Conservation (phyloP, 2,888 invertebrate species). For the Griposia aprilina region DNA sequence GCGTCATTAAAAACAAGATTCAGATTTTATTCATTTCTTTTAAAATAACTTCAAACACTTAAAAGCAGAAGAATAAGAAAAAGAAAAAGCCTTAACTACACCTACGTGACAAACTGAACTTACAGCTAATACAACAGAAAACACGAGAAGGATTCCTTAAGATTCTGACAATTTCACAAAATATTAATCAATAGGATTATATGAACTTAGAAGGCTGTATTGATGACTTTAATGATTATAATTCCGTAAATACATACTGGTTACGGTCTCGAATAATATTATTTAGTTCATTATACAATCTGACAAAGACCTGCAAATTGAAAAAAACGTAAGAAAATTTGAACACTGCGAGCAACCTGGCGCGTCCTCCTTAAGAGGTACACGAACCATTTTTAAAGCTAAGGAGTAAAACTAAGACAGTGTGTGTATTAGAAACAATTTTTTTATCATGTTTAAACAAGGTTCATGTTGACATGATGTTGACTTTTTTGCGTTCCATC, state of each 20-base stretch:
- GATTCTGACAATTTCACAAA: not conserved
- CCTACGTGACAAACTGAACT: conserved; percentile 32
- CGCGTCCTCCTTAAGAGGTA: not conserved
- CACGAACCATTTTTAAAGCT: not conserved
- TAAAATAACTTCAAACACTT: not conserved
- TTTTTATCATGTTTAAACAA: not conserved
- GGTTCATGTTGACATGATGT: not conserved
- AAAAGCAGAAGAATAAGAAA: not conserved
- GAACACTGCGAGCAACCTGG: too few species aligned
- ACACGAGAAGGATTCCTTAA: conserved; percentile 4
- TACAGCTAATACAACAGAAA: conserved; percentile 9
- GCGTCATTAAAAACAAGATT: not conserved
- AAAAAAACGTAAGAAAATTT: too few species aligned
- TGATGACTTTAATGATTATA: too few species aligned
- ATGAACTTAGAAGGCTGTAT: too few species aligned
- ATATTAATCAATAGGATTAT: too few species aligned
- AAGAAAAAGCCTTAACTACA: conserved; percentile 5
- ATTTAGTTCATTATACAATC: too few species aligned
- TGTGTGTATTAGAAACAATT: not conserved
- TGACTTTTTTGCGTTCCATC: not conserved
- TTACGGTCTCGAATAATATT: too few species aligned
- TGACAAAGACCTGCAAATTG: too few species aligned
- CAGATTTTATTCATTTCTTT: not conserved
- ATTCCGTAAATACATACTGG: too few species aligned
- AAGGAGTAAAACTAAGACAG: not conserved